Base-by-base conservation (phyloP, 1,140 invertebrate genomes). In the Ptiloglossa arizonensis region DNA sequence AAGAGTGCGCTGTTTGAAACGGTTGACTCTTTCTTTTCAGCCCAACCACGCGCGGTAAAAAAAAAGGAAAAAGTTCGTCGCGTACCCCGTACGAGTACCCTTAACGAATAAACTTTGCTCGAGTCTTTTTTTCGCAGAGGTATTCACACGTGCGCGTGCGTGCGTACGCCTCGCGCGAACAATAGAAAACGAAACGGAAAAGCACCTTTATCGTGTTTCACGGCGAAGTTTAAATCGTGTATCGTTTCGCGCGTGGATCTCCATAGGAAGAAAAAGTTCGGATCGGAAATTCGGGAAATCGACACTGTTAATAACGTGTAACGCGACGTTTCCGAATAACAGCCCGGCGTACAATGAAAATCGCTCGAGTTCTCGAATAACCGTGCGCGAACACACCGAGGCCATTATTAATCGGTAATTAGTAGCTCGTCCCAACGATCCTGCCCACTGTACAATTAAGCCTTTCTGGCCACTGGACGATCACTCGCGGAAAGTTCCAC, bases 351-450 rank as follows among this genome's bases (percentile, higher is more conserved):
- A 35, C 57, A 44, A 57, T 22, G 63, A 44, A 24, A 35, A 66
- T 29, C 60, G 17, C 4, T 15, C 15, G 24, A 9, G 50, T 9
- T 1, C 15, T 17, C 29, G 32, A 27, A 72, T n/a, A 6, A 35
- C n/a, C 41, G 15, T 19, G 17, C 27, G 22, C 5, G 27, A 35
- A 35, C 9, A n/a, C 63, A 27, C 1, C n/a, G 48, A 1, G 41
- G 1, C 38, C 64, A 48, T 82, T 82, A 78, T 83, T 82, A 82
- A 62, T 38, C 56, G 15, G 44, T 78, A 83, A 83, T 78, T 83
- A 82, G 74, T 50, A 63, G 64, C 56, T 62, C 48, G 38, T 11
- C 27, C n/a, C 15, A 11, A 41, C 73, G 41, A 70, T 77, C 54
- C 29, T 9, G 54, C 67, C 64, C 70, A 80, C 67, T 52, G 48